Evolutionary conservation across 2,797 vertebrate species (phyloP), one percentile per base, ranked within the genome.

Genomic region (Psittacula derbiana): DNA sequence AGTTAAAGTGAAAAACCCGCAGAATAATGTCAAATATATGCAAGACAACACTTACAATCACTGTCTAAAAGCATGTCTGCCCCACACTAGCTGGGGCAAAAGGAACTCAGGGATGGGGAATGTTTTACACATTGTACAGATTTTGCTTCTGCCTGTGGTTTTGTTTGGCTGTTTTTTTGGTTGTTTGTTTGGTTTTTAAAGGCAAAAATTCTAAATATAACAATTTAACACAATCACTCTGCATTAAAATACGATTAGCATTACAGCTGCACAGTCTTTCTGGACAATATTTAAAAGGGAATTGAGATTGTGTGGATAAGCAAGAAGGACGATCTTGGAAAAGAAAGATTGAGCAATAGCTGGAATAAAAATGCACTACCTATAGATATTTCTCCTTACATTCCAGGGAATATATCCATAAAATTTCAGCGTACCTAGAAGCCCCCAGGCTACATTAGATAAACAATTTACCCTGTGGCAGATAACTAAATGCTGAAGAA

Each of bases 1-100:
- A 94, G 61, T 84, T 88, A 50, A 90, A 93, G 76, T 84, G 79
- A 92, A 91, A 94, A 93, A 86, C 86, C 83, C 80, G 70, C 70
- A 88, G 75, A 90, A 90, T 80, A 92, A 84, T 76, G 76, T 74
- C 66, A 94, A 90, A 67, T 93, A 73, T 61, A 92, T 86, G 90
- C 70, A 94, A 91, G 88, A 71, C 4, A 30, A 82, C 70, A 80
- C 24, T 69, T 27, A 65, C 72, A 86, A 83, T 88, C 87, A 83
- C 55, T 50, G 41, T 38, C 80, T 96, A 93, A 90, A 91, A 92
- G 73, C 73, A 79, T 33, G 40, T 60, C 80, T 75, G 73, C 52
- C 19, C 66, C 33, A 81, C 18, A 52, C 14, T 36, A 57, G 50
- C 57, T 55, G 24, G 17, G 11, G 21, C 8, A 91, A 92, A 79